Evolutionary conservation across 2,888 invertebrate genomes (phyloP).

Genomic region (Eilema caniola): DNA sequence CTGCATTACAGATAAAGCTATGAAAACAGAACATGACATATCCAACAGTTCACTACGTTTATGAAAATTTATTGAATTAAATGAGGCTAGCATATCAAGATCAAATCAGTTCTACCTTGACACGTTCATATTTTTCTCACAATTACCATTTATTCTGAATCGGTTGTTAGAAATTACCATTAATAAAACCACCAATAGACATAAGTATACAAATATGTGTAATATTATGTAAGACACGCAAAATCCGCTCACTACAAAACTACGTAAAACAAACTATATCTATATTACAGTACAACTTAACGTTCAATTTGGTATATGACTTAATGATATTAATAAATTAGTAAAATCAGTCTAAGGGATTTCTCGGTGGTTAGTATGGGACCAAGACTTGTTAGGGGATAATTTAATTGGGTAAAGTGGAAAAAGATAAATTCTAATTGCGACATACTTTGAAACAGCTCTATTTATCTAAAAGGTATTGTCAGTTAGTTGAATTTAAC

Average conservation of each 20-base stretch:
- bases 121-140: too few relatives aligned
- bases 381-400: slow-evolving; percentile 4
- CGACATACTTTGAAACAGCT: not conserved
- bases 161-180: not conserved
- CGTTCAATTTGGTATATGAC: slow-evolving; percentile 79
- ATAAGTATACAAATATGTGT: not conserved
- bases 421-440: not conserved
- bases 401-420: not conserved
- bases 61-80: too few relatives aligned
- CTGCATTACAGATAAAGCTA: too few relatives aligned
- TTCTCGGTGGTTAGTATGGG: slow-evolving; percentile 76
- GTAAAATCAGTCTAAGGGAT: slow-evolving; percentile 73
- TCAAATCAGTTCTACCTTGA: too few relatives aligned
- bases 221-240: slow-evolving; percentile 23
- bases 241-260: slow-evolving; percentile 33
- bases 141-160: too few relatives aligned
- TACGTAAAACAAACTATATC: slow-evolving; percentile 44
- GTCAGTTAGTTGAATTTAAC: not conserved
- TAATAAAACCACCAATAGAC: not conserved
- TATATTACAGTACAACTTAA: slow-evolving; percentile 40
- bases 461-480: not conserved
- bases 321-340: slow-evolving; percentile 75
- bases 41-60: too few relatives aligned
- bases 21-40: too few relatives aligned
- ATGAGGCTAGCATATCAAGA: too few relatives aligned